Base-by-base conservation (phyloP, 2,888 invertebrate genomes). In the Allacma fusca region DNA sequence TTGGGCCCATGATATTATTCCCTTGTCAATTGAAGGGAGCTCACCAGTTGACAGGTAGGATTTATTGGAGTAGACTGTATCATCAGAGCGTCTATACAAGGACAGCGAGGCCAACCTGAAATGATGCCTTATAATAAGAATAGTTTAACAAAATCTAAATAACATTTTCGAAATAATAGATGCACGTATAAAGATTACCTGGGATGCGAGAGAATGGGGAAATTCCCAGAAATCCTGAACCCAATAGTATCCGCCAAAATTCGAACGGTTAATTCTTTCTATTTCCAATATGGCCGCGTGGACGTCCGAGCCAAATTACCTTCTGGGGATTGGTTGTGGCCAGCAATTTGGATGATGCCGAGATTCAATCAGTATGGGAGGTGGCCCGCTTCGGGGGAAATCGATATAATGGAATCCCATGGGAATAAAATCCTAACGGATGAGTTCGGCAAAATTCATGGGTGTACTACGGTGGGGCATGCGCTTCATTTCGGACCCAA, bases 271-370 rank as follows among this genome's bases (percentile, higher is more conserved):
- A 81, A 91, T 16, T 90, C 91, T 0, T 92, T 92, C 86, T 88
- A 88, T 79, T 91, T 92, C 86, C 89, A 88, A 81, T 93, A 91
- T 85, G 92, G 92, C 9, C 87, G 87, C 57, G 86, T 92, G 21
- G 91, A 91, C 85, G 89, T 91, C 9, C 87, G 90, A 69, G 92
- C 92, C 0, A 91, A 91, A 86, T 87, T 91, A 87, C 92, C 93
- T 1, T 88, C 89, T 43, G 93, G 92, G 21, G 92, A 92, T 86
- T 92, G 92, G 92, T 65, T 72, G 64, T 92, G 92, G 89, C 89
- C 90, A 71, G 92, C 92, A 40, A 90, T 92, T 81, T 92, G 92
- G 92, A 85, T 93, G 84, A 91, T 93, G 84, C 92, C 94, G 0
- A 86, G 88, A 12, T 88, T 90, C 71, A 89, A 89, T 59, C 86